phyloP scores from a whole-genome alignment of 2,888 invertebrate genomes.

The Coelopa pilipes region DNA sequence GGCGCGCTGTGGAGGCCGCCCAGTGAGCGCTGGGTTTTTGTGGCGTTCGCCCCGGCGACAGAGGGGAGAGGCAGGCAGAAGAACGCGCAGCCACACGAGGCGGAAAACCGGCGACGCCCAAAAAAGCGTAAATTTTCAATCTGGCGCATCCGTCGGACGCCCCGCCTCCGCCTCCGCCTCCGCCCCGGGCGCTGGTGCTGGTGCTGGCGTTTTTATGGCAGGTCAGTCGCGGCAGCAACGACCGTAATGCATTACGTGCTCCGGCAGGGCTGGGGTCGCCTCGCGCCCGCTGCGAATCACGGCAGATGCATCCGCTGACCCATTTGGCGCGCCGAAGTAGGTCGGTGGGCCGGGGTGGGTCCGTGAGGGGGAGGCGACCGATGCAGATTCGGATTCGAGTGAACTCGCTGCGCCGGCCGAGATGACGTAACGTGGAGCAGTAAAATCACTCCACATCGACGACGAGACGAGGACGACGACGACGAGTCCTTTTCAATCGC shows the following conservation, averaged over 20 bases:
- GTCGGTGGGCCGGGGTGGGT: slow-evolving; percentile 9
- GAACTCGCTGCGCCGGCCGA: too few species aligned
- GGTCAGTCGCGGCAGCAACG: neutral
- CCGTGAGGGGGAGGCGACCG: neutral
- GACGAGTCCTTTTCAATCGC: neutral
- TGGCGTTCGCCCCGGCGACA: neutral
- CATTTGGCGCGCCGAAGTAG: slow-evolving; percentile 34
- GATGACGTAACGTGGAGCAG: slow-evolving; percentile 4
- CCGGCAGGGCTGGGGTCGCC: neutral
- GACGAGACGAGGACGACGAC: neutral
- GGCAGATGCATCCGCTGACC: slow-evolving; percentile 11
- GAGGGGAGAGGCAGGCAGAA: neutral
- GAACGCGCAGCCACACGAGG: slow-evolving; percentile 17
- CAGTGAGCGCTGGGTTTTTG: too few species aligned
- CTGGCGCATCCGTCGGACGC: neutral
- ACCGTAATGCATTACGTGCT: slow-evolving; percentile 18
- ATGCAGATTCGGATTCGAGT: neutral
- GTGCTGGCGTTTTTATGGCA: neutral
- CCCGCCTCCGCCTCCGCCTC: neutral
- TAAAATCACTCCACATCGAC: neutral
- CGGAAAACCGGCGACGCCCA: slow-evolving; percentile 14
- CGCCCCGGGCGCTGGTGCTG: too few species aligned
- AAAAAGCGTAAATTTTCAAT: slow-evolving; percentile 34
- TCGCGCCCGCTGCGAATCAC: slow-evolving; percentile 5
- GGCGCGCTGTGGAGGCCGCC: neutral